Evolutionary conservation across 1,140 invertebrate genomes (phyloP).

Genomic region (Nylanderia fulva): DNA sequence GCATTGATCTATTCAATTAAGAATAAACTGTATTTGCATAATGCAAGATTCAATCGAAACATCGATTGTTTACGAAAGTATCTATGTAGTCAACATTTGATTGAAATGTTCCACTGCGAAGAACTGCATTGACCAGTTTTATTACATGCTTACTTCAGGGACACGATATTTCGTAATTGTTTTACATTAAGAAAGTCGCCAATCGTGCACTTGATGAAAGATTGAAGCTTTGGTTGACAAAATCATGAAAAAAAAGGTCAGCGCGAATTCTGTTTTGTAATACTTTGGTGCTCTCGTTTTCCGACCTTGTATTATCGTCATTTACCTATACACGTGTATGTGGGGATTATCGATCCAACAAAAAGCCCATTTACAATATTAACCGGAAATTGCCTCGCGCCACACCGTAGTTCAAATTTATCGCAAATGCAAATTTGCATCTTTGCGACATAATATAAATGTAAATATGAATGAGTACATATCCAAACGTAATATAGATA

Average conservation of each 20-base stretch:
- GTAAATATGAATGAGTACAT: not conserved
- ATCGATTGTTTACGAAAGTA: constrained; percentile 28
- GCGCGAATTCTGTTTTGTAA: constrained; percentile 4
- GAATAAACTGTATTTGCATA: constrained; percentile 21
- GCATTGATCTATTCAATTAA: constrained; percentile 24
- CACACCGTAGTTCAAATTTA: not conserved
- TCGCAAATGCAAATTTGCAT: not conserved
- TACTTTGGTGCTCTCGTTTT: constrained; percentile 7
- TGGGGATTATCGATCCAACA: constrained; percentile 32
- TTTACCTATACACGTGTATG: not conserved
- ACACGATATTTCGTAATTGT: constrained; percentile 6
- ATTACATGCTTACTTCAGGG: not conserved
- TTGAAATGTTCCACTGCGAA: constrained; percentile 7
- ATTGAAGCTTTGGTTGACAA: not conserved
- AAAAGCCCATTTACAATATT: constrained; percentile 1
- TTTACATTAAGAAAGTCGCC: not conserved
- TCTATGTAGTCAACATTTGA: not conserved
- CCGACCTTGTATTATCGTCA: not conserved
- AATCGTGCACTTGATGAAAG: not conserved
- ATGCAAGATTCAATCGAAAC: constrained; percentile 11
- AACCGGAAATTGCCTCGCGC: not conserved
- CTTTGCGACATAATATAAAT: not conserved
- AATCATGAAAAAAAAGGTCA: not conserved
- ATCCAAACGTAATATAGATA: not conserved
- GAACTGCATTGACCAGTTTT: constrained; percentile 9